These are phyloP conservation scores for Mus minutoides DNA, from an alignment of 2,797 vertebrate species.

Conservation along the genomic window DNA sequence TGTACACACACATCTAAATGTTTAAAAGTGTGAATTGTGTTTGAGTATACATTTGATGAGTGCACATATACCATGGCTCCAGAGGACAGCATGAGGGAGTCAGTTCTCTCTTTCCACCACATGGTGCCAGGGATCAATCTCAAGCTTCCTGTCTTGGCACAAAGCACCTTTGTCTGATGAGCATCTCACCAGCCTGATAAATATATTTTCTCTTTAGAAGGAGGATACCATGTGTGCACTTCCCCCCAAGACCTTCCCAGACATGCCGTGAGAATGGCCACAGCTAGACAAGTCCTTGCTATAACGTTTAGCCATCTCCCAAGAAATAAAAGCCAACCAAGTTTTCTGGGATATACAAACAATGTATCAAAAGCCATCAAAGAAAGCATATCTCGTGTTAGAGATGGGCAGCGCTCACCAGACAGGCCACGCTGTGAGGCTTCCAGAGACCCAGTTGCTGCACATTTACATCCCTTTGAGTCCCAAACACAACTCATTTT, in stretches of 20 bases:
- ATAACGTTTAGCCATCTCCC: not conserved
- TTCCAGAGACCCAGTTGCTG: not conserved
- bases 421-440: not conserved
- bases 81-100: not conserved
- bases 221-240: too few species aligned
- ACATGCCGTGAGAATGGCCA: not conserved
- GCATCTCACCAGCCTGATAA: not conserved
- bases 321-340: slow-evolving; percentile 40
- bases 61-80: too few species aligned
- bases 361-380: not conserved
- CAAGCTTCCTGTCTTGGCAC: not conserved
- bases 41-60: not conserved
- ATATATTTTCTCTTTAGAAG: not conserved
- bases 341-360: not conserved
- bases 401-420: not conserved
- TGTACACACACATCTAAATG: not conserved
- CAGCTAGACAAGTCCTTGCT: not conserved
- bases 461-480: slow-evolving; percentile 42
- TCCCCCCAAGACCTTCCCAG: not conserved
- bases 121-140: too few species aligned
- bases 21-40: not conserved
- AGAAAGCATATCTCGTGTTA: not conserved
- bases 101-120: not conserved
- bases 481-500: not conserved
- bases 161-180: not conserved